A percentile compares a stretch with the other conserved stretches of the same genome.
phyloP scores from a whole-genome alignment of 2,888 invertebrate species.

The Blastobasis lacticolella region DNA sequence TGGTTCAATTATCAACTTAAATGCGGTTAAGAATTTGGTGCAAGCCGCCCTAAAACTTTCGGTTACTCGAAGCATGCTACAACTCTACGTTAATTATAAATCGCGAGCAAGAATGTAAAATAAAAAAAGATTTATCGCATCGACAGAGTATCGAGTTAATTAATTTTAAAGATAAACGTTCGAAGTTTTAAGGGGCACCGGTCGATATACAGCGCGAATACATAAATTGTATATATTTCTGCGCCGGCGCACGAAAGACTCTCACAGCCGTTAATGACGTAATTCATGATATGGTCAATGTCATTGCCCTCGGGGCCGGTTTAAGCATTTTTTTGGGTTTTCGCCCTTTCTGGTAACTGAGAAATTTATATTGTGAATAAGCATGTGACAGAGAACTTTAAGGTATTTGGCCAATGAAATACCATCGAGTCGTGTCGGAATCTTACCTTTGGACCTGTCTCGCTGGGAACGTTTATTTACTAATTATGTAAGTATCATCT shows the following conservation, averaged over 20 bases:
- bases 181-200: slow-evolving; percentile 24
- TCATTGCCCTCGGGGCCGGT: slow-evolving; percentile 51
- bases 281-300: slow-evolving; percentile 50
- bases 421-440: no score
- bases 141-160: slow-evolving; percentile 13
- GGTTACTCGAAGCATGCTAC: no score
- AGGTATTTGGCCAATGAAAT: no score
- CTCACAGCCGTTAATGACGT: slow-evolving; percentile 40
- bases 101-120: slow-evolving; percentile 2
- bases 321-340: slow-evolving; percentile 31
- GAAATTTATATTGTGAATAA: no score
- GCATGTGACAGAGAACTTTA: no score
- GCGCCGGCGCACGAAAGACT: slow-evolving; percentile 33
- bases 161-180: slow-evolving; percentile 32
- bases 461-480: no score
- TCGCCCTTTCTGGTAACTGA: slow-evolving; percentile 20
- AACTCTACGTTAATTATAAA: neutral
- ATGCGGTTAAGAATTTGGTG: no score
- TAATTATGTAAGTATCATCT: no score
- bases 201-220: slow-evolving; percentile 34
- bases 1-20: no score
- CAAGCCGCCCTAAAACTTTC: no score
- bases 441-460: no score
- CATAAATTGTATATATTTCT: slow-evolving; percentile 33
- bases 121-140: slow-evolving; percentile 1